These are phyloP conservation scores for Drymodes brunneopygia DNA, from an alignment of 2,113 vertebrate genomes.

Conservation along the genomic window DNA sequence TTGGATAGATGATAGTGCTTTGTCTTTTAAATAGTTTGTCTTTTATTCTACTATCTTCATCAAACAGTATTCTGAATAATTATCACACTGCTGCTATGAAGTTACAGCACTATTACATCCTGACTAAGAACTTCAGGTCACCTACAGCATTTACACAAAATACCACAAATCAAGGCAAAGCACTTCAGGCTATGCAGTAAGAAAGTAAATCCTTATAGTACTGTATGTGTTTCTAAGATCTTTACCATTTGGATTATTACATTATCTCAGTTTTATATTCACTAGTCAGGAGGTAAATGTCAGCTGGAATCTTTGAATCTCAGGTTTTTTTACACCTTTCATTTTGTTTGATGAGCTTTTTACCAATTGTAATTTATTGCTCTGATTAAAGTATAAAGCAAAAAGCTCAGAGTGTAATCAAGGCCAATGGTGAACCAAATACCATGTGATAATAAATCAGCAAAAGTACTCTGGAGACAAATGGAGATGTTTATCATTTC, in stretches of 20 bases:
- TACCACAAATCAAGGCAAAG: neutral
- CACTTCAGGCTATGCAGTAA: neutral
- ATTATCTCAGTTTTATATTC: slow-evolving; percentile 37
- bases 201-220: neutral
- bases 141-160: neutral
- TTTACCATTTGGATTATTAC: slow-evolving; percentile 35
- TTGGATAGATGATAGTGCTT: neutral
- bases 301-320: neutral
- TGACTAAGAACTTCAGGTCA: slow-evolving; percentile 3
- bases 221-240: neutral
- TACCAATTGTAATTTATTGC: slow-evolving; percentile 7
- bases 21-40: slow-evolving; percentile 14
- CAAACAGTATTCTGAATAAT: slow-evolving; percentile 12
- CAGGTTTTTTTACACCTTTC: neutral
- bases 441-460: neutral
- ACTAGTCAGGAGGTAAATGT: slow-evolving; percentile 50
- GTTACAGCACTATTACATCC: neutral
- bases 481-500: neutral
- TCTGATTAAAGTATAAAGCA: slow-evolving; percentile 2
- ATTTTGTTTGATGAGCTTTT: slow-evolving; percentile 6
- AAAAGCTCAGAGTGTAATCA: slow-evolving; percentile 30
- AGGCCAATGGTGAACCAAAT: slow-evolving; percentile 8
- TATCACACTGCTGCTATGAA: neutral
- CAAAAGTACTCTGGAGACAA: neutral
- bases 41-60: neutral